Conservation (phyloP, 1,140 invertebrate species). For the Drosophila varians region DNA sequence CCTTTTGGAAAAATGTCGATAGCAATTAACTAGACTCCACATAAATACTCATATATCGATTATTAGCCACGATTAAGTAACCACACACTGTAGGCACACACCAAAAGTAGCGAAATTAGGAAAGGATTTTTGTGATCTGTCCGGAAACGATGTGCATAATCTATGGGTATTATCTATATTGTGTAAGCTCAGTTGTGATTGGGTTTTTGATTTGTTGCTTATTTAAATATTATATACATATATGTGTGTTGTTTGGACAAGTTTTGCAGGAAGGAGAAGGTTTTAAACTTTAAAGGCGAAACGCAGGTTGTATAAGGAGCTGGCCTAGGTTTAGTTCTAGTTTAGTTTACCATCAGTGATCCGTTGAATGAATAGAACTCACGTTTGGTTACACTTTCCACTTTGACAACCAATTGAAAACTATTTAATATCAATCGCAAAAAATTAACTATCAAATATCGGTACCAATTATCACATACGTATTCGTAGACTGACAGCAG, state of each 20-base stretch:
- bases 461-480: slow-evolving; percentile 36
- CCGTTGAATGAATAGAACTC: background rate
- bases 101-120: slow-evolving; percentile 19
- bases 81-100: background rate
- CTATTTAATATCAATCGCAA: slow-evolving; percentile 6
- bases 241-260: slow-evolving; percentile 8
- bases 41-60: background rate
- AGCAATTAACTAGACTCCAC: slow-evolving; percentile 9
- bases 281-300: background rate
- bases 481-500: slow-evolving; percentile 78
- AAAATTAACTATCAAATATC: background rate
- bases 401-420: slow-evolving; percentile 4
- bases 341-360: slow-evolving; percentile 15
- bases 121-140: slow-evolving; percentile 26
- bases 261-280: slow-evolving; percentile 1
- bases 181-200: slow-evolving; percentile 22
- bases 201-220: slow-evolving; percentile 4
- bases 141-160: slow-evolving; percentile 7
- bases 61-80: background rate
- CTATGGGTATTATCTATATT: slow-evolving; percentile 60
- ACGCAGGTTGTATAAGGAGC: slow-evolving; percentile 51
- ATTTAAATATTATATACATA: slow-evolving; percentile 5
- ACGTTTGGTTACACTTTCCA: background rate
- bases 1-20: slow-evolving; percentile 1
- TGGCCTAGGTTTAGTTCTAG: slow-evolving; percentile 46